Evolutionary conservation across 2,113 vertebrate species (phyloP).

Genomic region (Agapornis roseicollis): DNA sequence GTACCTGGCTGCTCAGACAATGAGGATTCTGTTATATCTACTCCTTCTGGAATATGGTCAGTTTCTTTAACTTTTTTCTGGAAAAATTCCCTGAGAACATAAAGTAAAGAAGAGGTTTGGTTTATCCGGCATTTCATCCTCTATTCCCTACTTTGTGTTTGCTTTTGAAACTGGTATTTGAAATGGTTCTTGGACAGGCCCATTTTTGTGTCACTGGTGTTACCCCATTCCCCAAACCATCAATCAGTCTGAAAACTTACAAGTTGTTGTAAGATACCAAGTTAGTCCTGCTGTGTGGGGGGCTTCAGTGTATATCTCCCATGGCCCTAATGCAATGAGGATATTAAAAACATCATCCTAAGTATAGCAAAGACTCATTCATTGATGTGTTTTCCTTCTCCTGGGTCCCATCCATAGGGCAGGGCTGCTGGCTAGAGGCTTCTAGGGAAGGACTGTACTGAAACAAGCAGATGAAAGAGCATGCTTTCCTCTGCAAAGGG

Average conservation of each 20-base stretch:
- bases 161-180: background rate
- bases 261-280: background rate
- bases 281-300: background rate
- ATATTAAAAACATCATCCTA: background rate
- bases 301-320: background rate
- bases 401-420: background rate
- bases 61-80: background rate
- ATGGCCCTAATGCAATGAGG: background rate
- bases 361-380: background rate
- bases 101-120: background rate
- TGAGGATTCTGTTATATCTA: background rate
- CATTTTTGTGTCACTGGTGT: background rate
- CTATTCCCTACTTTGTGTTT: background rate
- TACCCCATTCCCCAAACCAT: background rate
- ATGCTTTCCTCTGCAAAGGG: background rate
- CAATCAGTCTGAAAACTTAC: background rate
- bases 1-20: background rate
- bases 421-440: conserved; percentile 49
- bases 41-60: background rate
- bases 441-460: conserved; percentile 17
- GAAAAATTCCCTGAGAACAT: background rate
- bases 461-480: conserved; percentile 13
- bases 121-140: background rate
- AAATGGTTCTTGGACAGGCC: background rate
- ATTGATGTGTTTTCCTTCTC: background rate